phyloP scores from a whole-genome alignment of 2,888 invertebrate genomes.

The Gisinianus flammeolus region DNA sequence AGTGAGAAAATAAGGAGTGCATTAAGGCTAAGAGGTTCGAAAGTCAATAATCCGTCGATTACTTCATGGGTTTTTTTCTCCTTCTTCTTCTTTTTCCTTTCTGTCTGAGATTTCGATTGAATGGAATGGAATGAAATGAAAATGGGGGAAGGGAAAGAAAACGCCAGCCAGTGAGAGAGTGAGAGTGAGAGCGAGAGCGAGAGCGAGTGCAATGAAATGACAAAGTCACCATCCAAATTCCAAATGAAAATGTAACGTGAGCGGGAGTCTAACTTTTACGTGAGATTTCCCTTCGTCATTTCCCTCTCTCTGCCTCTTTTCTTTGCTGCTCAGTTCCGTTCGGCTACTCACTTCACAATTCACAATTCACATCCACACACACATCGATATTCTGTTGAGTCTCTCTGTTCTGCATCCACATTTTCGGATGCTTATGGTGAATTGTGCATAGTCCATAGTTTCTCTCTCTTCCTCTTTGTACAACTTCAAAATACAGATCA shows the following conservation, averaged over 20 bases:
- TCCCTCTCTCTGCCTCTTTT: conserved; percentile 12
- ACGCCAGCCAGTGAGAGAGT: neutral
- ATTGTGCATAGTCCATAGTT: too few relatives aligned
- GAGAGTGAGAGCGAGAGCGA: neutral
- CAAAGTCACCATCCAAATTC: neutral
- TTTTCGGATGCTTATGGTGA: too few relatives aligned
- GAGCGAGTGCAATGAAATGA: neutral
- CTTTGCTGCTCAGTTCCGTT: neutral
- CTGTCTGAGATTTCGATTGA: neutral
- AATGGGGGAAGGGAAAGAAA: neutral
- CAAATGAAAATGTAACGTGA: neutral
- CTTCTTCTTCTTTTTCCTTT: neutral
- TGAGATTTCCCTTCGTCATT: neutral
- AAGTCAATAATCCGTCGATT: conserved; percentile 40
- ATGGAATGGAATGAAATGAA: neutral
- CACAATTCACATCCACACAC: too few relatives aligned
- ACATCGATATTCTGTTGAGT: too few relatives aligned
- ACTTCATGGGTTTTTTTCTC: conserved; percentile 9
- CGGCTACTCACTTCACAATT: neutral
- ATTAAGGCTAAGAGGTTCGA: conserved; percentile 39
- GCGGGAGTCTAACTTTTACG: neutral
- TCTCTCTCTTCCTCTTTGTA: too few relatives aligned
- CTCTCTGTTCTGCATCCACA: too few relatives aligned
- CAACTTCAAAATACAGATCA: too few relatives aligned
- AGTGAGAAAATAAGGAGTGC: conserved; percentile 39